Conservation (phyloP, 2,797 vertebrate genomes). For the Galaxias olidus region DNA sequence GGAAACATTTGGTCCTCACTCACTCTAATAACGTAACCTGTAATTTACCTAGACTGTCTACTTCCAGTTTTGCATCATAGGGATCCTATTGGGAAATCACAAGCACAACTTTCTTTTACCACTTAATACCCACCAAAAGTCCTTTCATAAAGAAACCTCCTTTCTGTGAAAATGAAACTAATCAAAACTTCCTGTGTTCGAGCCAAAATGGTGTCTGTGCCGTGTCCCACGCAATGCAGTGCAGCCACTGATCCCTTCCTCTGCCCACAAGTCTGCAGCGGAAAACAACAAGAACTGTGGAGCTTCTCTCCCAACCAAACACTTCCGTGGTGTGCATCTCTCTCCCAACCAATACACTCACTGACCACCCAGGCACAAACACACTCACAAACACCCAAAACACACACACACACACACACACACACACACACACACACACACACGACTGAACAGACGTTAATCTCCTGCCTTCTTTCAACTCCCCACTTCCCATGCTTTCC, state of each 20-base stretch:
- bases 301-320: constrained; percentile 22
- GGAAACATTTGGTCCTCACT: too few relatives aligned
- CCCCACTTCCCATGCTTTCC: not conserved
- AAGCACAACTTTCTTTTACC: too few relatives aligned
- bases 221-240: constrained; percentile 1
- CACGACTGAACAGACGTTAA: not conserved
- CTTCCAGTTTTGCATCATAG: too few relatives aligned
- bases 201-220: constrained; percentile 13
- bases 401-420: constrained; percentile 9
- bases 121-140: too few relatives aligned
- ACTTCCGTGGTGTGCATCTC: constrained; percentile 37
- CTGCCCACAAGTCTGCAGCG: constrained; percentile 21
- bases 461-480: not conserved
- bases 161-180: not conserved
- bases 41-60: too few relatives aligned
- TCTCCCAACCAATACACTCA: constrained; percentile 16
- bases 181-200: not conserved
- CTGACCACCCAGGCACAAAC: constrained; percentile 11
- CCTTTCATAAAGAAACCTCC: too few relatives aligned
- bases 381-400: constrained; percentile 10
- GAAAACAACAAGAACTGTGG: constrained; percentile 30
- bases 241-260: constrained; percentile 10
- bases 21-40: too few relatives aligned
- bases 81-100: too few relatives aligned
- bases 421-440: not conserved